Percentiles rank a stretch among this genome's conserved stretches.
Evolutionary conservation across 2,888 invertebrate genomes (phyloP).

Genomic region (Buathra laborator): DNA sequence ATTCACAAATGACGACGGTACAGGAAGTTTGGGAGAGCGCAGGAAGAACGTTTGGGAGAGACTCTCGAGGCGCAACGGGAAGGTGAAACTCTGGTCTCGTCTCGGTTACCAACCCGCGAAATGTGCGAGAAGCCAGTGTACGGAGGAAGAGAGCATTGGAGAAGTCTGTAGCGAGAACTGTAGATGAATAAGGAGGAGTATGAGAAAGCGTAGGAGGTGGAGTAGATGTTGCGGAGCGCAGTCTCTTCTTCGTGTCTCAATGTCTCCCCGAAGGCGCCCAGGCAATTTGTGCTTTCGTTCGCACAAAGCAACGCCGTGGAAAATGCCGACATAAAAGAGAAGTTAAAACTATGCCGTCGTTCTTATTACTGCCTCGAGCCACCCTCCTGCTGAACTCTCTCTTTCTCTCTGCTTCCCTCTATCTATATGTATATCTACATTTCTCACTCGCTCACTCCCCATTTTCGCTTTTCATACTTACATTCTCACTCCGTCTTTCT

Average conservation of each 20-base stretch:
- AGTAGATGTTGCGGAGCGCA: slow-evolving; percentile 68
- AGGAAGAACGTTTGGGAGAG: slow-evolving; percentile 12
- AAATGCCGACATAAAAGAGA: slow-evolving; percentile 84
- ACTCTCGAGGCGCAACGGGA: slow-evolving; percentile 38
- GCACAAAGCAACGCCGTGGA: slow-evolving; percentile 83
- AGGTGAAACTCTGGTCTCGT: slow-evolving; percentile 48
- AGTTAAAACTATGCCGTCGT: slow-evolving; percentile 85
- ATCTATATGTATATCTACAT: slow-evolving; percentile 10
- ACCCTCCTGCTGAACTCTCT: slow-evolving; percentile 72
- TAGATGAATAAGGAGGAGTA: slow-evolving; percentile 53
- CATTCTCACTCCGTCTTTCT: slow-evolving; percentile 36
- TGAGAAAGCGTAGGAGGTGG: slow-evolving; percentile 60
- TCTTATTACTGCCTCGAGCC: slow-evolving; percentile 85
- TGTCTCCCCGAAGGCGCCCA: slow-evolving; percentile 84
- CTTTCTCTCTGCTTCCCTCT: slow-evolving; percentile 59
- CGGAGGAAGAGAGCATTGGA: slow-evolving; percentile 56
- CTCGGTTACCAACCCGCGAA: slow-evolving; percentile 54
- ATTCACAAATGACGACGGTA: slow-evolving; percentile 25
- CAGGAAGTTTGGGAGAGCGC: slow-evolving; percentile 43
- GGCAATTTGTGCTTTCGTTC: slow-evolving; percentile 85
- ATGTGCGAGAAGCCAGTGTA: slow-evolving; percentile 59
- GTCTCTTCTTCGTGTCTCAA: slow-evolving; percentile 82
- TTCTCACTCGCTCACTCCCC: slow-evolving; percentile 20
- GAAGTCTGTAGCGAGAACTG: slow-evolving; percentile 44
- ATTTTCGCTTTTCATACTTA: slow-evolving; percentile 56